These are phyloP conservation scores for Xylocampa areola DNA, from an alignment of 2,888 invertebrate species.

Conservation along the genomic window DNA sequence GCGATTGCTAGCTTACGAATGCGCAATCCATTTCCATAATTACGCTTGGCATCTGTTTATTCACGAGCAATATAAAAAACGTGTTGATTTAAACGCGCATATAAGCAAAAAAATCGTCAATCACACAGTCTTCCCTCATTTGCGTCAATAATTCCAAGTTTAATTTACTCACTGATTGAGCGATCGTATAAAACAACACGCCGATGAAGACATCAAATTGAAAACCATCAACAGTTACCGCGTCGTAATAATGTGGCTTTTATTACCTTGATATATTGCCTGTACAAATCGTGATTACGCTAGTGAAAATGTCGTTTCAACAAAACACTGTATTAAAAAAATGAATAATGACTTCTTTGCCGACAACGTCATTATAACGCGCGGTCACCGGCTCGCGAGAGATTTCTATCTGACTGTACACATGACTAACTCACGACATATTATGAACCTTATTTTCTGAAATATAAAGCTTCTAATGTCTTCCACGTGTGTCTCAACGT, in stretches of 20 bases:
- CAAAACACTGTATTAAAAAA: conserved; percentile 89
- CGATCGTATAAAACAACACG: conserved; percentile 64
- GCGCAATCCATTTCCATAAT: conserved; percentile 34
- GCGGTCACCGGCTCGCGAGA: conserved; percentile 80
- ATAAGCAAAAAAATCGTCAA: conserved; percentile 56
- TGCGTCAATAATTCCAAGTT: conserved; percentile 59
- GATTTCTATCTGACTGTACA: conserved; percentile 81
- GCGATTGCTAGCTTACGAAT: too few relatives aligned
- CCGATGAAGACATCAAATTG: conserved; percentile 86
- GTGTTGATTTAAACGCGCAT: conserved; percentile 49
- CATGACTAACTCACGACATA: conserved; percentile 46
- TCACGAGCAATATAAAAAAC: conserved; percentile 46
- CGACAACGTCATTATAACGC: conserved; percentile 85
- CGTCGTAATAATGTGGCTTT: conserved; percentile 78
- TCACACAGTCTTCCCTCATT: conserved; percentile 59
- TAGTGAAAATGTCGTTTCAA: conserved; percentile 89
- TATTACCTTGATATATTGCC: conserved; percentile 87
- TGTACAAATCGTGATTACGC: conserved; percentile 86
- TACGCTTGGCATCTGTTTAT: conserved; percentile 44
- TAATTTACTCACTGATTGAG: conserved; percentile 66
- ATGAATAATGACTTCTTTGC: conserved; percentile 89
- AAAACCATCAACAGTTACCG: conserved; percentile 82
- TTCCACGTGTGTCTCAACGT: conserved; percentile 13
- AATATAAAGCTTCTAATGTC: conserved; percentile 54
- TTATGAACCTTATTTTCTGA: conserved; percentile 61